Conservation (phyloP, 2,113 vertebrate species). For the Mus spicilegus region DNA sequence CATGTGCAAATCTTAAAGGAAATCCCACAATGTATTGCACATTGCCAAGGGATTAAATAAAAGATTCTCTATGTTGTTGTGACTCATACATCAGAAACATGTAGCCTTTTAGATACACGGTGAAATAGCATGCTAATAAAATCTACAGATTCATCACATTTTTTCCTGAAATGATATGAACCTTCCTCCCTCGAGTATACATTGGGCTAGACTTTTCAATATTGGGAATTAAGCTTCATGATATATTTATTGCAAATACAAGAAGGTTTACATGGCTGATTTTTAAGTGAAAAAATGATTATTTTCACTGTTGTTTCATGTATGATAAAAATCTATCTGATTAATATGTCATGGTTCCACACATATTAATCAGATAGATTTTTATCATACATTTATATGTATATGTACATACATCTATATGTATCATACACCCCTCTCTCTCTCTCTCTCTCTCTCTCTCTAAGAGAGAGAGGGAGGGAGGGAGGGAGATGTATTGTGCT, state of each 20-base stretch:
- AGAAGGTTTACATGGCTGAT: not conserved
- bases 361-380: too few species aligned
- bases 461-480: not conserved
- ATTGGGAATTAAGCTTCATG: not conserved
- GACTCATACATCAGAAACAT: not conserved
- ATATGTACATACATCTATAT: too few species aligned
- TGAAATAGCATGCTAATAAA: not conserved
- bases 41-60: not conserved
- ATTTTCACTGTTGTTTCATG: not conserved
- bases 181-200: not conserved
- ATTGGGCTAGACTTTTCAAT: not conserved
- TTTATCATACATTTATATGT: too few species aligned
- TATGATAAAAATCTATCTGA: not conserved
- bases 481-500: not conserved
- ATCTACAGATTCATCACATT: not conserved
- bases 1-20: constrained; percentile 35
- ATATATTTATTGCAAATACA: not conserved
- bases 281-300: not conserved
- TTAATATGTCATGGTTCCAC: not conserved
- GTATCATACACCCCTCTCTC: too few species aligned
- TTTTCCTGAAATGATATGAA: not conserved
- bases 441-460: too few species aligned
- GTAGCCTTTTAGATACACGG: constrained; percentile 28
- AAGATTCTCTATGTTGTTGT: not conserved
- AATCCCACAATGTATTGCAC: not conserved